Base-by-base conservation (phyloP, 2,797 vertebrate genomes). In the Rhinogobio ventralis region DNA sequence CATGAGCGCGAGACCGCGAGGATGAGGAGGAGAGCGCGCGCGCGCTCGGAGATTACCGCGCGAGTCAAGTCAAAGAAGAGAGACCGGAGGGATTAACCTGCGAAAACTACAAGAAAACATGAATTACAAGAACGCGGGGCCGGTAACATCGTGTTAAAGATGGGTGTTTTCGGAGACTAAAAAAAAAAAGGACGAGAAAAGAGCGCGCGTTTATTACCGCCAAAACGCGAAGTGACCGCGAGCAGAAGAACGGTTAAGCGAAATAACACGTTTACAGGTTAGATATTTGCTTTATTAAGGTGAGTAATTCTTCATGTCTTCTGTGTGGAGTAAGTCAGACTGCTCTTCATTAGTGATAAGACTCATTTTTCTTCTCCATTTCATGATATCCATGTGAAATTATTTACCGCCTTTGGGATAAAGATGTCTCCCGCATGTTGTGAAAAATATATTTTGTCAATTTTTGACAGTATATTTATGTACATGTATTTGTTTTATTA, bases 11-110 rank as follows among this genome's bases (percentile, higher is more conserved):
- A 57, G 66, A 68, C 79, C 66, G 79, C 66, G 49, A 42, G 64
- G 39, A 30, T 13, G 76, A 79, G 77, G 55, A 57, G 90, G 87
- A 87, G 73, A 85, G 90, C 88, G 84, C 28, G 57, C 55, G n/a
- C 87, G 84, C 85, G 85, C 85, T 73, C 85, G 73, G 68, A 91
- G 92, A 93, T 94, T 94, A 94, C 60, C 90, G 80, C 67, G 69
- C 46, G 82, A 74, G 72, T 73, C 11, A 81, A 81, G 69, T 81
- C 68, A 45, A 30, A 57, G 15, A 39, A 49, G 83, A 83, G 83
- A 82, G 87, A 84, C 90, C 7, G 46, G 90, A 91, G 89, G 87
- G 92, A 93, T 91, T 91, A 90, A 90, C 89, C 86, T 89, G 89
- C 72, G 87, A 69, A 88, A 84, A 82, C 39, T 74, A 73, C 20